These are phyloP conservation scores for Paracentrotus lividus DNA, from an alignment of 53 echinoderm and acorn worm genomes.

Conservation along the genomic window DNA sequence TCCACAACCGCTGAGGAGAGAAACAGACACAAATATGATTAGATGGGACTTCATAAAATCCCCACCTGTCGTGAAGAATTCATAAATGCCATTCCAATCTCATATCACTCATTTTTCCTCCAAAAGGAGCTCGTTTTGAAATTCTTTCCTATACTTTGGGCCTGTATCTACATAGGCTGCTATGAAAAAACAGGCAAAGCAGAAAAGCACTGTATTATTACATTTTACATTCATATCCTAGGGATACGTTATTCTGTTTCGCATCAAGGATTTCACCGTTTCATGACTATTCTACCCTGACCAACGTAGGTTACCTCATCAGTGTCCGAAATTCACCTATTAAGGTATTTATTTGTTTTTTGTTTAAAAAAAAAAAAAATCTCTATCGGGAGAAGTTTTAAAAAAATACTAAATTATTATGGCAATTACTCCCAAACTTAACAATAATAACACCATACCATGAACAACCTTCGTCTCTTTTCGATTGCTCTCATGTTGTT, in stretches of 20 bases:
- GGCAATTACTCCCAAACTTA: too few relatives aligned
- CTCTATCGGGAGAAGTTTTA: too few relatives aligned
- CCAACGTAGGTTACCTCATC: neutral
- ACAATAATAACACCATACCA: too few relatives aligned
- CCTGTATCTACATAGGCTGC: too few relatives aligned
- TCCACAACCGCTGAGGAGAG: slow-evolving; percentile 81
- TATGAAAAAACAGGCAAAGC: too few relatives aligned
- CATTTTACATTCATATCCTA: too few relatives aligned
- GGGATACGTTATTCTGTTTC: neutral
- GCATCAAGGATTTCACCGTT: neutral
- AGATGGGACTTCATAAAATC: slow-evolving; percentile 10
- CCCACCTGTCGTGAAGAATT: neutral
- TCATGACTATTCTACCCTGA: neutral
- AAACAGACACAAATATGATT: slow-evolving; percentile 39
- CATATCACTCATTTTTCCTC: neutral
- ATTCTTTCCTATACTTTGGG: too few relatives aligned
- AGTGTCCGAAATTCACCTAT: too few relatives aligned
- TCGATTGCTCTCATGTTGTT: neutral
- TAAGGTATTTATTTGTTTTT: too few relatives aligned
- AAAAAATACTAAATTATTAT: neutral
- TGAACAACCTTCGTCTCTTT: neutral
- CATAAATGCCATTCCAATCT: neutral
- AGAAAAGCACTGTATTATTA: too few relatives aligned
- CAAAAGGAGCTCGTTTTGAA: too few relatives aligned
- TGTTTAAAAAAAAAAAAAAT: too few relatives aligned